Evolutionary conservation across 2,113 vertebrate genomes (phyloP).

Genomic region (Sakesphorus luctuosus): DNA sequence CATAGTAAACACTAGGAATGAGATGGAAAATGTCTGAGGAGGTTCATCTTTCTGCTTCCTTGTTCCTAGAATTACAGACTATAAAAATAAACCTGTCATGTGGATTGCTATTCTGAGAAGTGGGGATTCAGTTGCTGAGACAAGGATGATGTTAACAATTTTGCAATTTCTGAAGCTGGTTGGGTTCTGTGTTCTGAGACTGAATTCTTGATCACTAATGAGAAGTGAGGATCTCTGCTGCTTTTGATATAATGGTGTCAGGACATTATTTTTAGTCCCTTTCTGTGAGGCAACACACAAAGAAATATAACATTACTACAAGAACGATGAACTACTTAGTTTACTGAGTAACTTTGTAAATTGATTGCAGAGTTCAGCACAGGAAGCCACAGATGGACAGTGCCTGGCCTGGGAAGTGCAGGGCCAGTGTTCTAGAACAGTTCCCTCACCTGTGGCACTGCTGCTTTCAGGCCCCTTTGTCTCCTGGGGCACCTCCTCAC

Average conservation of each 20-base stretch:
- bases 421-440: accelerated
- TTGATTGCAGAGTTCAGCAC: not conserved
- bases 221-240: not conserved
- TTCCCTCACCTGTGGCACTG: not conserved
- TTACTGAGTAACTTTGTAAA: not conserved
- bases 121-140: slow-evolving; percentile 53
- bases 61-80: slow-evolving; percentile 62
- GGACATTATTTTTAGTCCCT: slow-evolving; percentile 29
- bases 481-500: not conserved
- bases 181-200: slow-evolving; percentile 9
- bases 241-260: slow-evolving; percentile 52
- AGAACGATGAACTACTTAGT: not conserved
- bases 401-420: not conserved
- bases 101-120: slow-evolving; percentile 57
- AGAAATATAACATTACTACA: not conserved
- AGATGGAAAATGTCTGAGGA: slow-evolving; percentile 31
- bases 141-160: slow-evolving; percentile 35
- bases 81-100: slow-evolving; percentile 68
- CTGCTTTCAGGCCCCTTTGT: not conserved
- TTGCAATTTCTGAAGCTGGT: slow-evolving; percentile 19
- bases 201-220: slow-evolving; percentile 6
- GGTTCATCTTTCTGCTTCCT: slow-evolving; percentile 49
- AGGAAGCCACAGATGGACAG: not conserved
- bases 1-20: slow-evolving; percentile 33
- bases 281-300: not conserved